These are phyloP conservation scores for Agrypnia vestita DNA, from an alignment of 1,140 invertebrate species.

Conservation along the genomic window DNA sequence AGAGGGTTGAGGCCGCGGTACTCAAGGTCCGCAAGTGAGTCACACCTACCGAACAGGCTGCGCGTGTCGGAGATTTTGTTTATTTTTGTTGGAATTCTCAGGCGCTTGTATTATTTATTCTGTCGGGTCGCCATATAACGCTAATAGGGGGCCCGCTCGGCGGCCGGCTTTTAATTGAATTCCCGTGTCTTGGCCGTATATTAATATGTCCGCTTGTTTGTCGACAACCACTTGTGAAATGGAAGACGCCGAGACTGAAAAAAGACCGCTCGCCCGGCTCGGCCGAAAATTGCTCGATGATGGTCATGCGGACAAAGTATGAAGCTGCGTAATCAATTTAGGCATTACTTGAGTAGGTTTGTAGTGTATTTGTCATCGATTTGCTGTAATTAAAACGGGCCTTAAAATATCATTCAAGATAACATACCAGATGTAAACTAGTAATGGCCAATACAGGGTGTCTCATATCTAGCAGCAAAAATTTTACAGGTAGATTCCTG, in stretches of 20 bases:
- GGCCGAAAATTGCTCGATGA: too few species aligned
- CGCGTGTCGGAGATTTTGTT: conserved; percentile 6
- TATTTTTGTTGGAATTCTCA: conserved; percentile 15
- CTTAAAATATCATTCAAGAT: too few species aligned
- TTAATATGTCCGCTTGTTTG: conserved; percentile 53
- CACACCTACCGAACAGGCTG: conserved; percentile 8
- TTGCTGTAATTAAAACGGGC: too few species aligned
- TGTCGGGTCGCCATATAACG: background rate
- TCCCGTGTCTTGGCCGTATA: conserved; percentile 45
- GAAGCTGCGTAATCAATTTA: too few species aligned
- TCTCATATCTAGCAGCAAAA: too few species aligned
- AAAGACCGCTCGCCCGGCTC: conserved; percentile 8
- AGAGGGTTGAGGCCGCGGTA: too few species aligned
- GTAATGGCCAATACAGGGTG: too few species aligned
- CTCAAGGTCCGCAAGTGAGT: background rate
- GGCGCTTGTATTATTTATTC: conserved; percentile 24
- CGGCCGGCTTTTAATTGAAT: conserved; percentile 57
- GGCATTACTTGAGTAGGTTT: too few species aligned
- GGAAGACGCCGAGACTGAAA: background rate
- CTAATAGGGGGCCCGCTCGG: background rate
- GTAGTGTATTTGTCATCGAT: too few species aligned
- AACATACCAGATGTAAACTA: too few species aligned
- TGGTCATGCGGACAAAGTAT: too few species aligned
- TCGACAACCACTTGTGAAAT: conserved; percentile 48
- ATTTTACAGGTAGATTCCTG: too few species aligned